Evolutionary conservation across 2,888 invertebrate species (phyloP), one percentile per base, ranked within the genome.

Genomic region (Steinernema scapterisci): DNA sequence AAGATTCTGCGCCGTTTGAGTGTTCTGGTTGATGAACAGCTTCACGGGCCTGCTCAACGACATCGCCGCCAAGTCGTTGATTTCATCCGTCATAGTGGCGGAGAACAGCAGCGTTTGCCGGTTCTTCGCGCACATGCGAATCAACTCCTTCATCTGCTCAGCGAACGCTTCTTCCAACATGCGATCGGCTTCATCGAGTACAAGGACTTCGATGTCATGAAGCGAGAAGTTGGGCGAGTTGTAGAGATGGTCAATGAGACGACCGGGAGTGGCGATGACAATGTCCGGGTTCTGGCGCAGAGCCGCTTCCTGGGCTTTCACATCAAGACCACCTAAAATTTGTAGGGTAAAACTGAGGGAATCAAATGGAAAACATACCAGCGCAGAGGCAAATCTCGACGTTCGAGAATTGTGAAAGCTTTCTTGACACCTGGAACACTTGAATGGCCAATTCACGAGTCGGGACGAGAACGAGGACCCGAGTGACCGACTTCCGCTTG

Each of bases 81-180:
- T 89, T 89, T 94, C 92, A 73, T 97, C 97, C n/a, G 95, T 95
- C 97, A 99, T 97, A 16, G 99, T 99, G 45, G 99, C 99, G 0
- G 97, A 97, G 90, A 97, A 97, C 75, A 99, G 89, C 92, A 99
- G 93, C 0, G 96, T 97, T 89, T 99, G 97, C 11, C 97, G 91
- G 19, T 93, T 94, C 75, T 92, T 91, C 0, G 95, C 92, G 88
- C 97, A 97, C 84, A 95, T 93, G 21, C 92, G 92, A 71, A 99
- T 94, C 84, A 99, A 94, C 89, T 97, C 96, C 87, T 95, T 97
- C 95, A 99, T 95, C 89, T 99, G 99, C 82, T 97, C 96, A 0
- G 95, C 95, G 90, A 99, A 99, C 89, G 95, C 95, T 88, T 97
- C 97, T 89, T 99, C 97, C 80, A 99, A 89, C 95, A 99, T 97